A percentile compares a stretch with the other conserved stretches of the same genome.
These are phyloP conservation scores for Scaptomyza polygonia DNA, from an alignment of 2,888 invertebrate species.

Conservation along the genomic window DNA sequence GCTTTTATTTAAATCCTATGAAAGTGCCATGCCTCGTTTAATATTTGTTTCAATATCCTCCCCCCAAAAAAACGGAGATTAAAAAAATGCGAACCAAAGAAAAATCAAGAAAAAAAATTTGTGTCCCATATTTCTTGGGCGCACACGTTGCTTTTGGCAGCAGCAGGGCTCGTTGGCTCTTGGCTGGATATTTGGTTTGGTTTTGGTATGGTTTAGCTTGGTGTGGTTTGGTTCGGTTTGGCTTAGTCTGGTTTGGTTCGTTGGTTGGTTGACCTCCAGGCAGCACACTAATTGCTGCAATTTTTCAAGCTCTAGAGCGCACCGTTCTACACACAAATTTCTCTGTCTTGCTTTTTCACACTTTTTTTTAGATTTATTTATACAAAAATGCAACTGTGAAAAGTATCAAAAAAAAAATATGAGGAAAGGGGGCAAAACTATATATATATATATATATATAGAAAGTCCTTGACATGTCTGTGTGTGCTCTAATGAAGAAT, in stretches of 20 bases:
- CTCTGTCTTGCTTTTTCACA: conserved; percentile 13
- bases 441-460: too few relatives aligned
- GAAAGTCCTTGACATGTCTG: conserved; percentile 69
- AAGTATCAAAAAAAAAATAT: conserved; percentile 40
- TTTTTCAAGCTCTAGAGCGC: conserved; percentile 69
- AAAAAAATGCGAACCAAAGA: not conserved
- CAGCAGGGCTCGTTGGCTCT: conserved; percentile 7
- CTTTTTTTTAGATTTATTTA: conserved; percentile 16
- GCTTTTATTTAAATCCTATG: not conserved
- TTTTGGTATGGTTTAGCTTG: not conserved
- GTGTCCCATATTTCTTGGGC: conserved; percentile 56
- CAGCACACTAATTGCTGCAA: conserved; percentile 73
- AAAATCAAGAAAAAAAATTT: conserved; percentile 24
- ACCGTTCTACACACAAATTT: conserved; percentile 22
- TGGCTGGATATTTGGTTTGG: not conserved
- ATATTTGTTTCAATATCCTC: conserved; percentile 9
- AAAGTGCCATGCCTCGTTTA: conserved; percentile 12
- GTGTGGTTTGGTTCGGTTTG: not conserved
- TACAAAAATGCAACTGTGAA: conserved; percentile 65
- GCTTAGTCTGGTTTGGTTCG: conserved; percentile 46
- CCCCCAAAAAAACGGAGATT: conserved; percentile 9
- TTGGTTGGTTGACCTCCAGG: conserved; percentile 68
- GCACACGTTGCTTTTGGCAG: conserved; percentile 21
- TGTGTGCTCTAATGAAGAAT: conserved; percentile 68
- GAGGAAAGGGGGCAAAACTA: conserved; percentile 33